These are phyloP conservation scores for Drosophila melanosoma DNA, from an alignment of 2,888 invertebrate species.

Conservation along the genomic window DNA sequence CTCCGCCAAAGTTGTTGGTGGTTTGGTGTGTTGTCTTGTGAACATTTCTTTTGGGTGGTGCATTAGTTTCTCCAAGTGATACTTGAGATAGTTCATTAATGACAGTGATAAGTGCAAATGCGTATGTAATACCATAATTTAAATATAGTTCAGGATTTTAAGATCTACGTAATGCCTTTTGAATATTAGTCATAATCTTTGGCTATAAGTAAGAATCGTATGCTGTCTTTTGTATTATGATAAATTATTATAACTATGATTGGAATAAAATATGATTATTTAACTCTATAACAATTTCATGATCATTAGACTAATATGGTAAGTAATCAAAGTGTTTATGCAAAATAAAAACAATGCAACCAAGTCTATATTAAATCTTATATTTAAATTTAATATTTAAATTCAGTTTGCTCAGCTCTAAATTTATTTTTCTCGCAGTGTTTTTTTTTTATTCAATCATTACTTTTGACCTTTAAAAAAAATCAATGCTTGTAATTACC, in stretches of 20 bases:
- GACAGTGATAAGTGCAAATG: constrained; percentile 54
- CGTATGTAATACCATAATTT: constrained; percentile 51
- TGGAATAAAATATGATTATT: constrained; percentile 45
- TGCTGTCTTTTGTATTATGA: constrained; percentile 39
- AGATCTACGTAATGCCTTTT: constrained; percentile 22
- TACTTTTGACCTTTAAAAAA: neutral
- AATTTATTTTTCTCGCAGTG: neutral
- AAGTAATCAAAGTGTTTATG: neutral
- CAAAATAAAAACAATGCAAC: neutral
- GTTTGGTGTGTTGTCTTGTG: constrained; percentile 1
- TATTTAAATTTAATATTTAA: neutral
- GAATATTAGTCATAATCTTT: constrained; percentile 23
- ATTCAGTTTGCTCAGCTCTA: neutral
- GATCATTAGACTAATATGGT: neutral
- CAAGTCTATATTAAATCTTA: neutral
- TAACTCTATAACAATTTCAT: constrained; percentile 7
- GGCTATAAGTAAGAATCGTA: constrained; percentile 22
- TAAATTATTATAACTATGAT: constrained; percentile 22
- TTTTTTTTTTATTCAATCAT: neutral
- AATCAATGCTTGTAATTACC: constrained; percentile 32
- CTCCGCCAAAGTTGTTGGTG: constrained; percentile 32
- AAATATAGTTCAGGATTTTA: constrained; percentile 18
- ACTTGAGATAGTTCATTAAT: constrained; percentile 69
- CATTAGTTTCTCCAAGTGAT: constrained; percentile 68
- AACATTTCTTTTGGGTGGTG: constrained; percentile 25